Evolutionary conservation across 2,797 vertebrate genomes (phyloP).

Genomic region (Vireo griseus): DNA sequence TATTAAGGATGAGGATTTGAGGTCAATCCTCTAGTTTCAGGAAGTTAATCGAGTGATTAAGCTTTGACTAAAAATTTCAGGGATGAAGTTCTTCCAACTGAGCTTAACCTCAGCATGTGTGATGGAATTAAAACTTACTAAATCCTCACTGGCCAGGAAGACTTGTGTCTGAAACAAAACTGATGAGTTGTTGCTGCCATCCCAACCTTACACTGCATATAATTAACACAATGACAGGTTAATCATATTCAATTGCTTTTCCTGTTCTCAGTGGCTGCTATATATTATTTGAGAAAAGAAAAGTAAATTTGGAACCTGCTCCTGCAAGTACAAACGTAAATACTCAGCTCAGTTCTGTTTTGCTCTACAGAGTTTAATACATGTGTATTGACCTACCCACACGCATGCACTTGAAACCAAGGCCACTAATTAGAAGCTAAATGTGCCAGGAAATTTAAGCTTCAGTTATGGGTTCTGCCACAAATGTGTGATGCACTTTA

Average conservation of each 20-base stretch:
- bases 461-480: neutral
- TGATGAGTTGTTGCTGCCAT: neutral
- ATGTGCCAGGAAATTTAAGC: neutral
- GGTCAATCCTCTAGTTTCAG: neutral
- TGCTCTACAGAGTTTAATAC: neutral
- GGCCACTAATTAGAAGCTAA: neutral
- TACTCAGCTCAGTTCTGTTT: neutral
- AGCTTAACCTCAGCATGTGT: neutral
- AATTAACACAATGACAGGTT: neutral
- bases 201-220: neutral
- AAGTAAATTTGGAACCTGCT: neutral
- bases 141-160: neutral
- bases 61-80: conserved; percentile 21
- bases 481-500: neutral
- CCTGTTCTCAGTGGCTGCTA: neutral
- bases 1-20: conserved; percentile 10
- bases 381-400: neutral
- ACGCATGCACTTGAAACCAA: conserved; percentile 4
- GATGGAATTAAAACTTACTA: conserved; percentile 2
- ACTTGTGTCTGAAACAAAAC: neutral
- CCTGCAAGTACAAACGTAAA: neutral
- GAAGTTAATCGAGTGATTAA: conserved; percentile 30
- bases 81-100: neutral
- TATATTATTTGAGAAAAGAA: neutral
- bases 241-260: neutral